A percentile compares a stretch with the other conserved stretches of the same genome.
phyloP scores from a whole-genome alignment of 2,888 invertebrate genomes.

The Ophion ellenae region DNA sequence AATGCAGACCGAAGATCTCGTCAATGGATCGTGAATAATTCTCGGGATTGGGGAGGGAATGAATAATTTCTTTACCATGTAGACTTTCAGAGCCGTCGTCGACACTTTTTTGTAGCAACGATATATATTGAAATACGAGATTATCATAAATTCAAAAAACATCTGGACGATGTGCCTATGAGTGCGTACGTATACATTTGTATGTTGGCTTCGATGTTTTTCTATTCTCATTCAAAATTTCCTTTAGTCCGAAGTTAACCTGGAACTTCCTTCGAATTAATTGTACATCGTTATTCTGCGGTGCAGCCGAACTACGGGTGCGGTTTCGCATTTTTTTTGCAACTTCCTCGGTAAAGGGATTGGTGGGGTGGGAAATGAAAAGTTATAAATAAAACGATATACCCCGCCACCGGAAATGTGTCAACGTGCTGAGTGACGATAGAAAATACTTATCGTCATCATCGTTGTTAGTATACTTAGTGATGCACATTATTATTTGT shows the following conservation, averaged over 20 bases:
- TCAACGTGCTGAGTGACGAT: not conserved
- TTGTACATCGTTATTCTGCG: too few relatives aligned
- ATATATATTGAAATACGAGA: not conserved
- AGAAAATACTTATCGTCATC: not conserved
- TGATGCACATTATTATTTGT: not conserved
- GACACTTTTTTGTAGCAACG: not conserved
- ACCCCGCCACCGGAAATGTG: not conserved
- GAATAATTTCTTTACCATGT: not conserved
- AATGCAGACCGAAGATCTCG: slow-evolving; percentile 3
- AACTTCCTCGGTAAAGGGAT: not conserved
- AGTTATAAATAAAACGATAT: not conserved
- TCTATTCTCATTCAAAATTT: not conserved
- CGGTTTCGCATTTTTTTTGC: not conserved
- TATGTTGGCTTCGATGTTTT: not conserved
- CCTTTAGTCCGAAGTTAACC: not conserved
- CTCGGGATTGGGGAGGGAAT: not conserved
- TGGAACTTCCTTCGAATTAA: too few relatives aligned
- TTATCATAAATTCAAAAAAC: not conserved
- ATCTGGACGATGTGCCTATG: not conserved
- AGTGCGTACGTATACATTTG: not conserved
- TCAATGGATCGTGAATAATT: not conserved
- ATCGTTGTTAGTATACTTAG: not conserved
- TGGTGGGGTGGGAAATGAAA: not conserved
- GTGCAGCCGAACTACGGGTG: too few relatives aligned
- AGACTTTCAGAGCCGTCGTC: not conserved